Conservation (phyloP, 1,140 invertebrate species). For the Drosophila biarmipes region DNA sequence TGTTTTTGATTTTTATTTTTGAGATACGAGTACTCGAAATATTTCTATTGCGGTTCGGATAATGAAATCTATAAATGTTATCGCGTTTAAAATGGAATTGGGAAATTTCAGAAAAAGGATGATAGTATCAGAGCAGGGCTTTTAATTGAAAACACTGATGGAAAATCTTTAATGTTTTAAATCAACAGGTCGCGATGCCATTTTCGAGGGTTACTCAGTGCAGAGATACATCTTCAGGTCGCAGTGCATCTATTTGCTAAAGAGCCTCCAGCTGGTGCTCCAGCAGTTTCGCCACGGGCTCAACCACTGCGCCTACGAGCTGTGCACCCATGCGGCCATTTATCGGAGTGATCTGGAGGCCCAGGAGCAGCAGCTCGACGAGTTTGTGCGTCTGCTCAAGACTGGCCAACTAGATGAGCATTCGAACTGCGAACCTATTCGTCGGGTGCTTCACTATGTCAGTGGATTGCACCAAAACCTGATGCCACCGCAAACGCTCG, state of each 20-base stretch:
- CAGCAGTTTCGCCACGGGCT: slow-evolving; percentile 90
- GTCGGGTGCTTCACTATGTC: slow-evolving; percentile 94
- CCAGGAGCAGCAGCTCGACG: slow-evolving; percentile 96
- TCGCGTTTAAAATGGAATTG: too few relatives aligned
- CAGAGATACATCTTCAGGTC: slow-evolving; percentile 96
- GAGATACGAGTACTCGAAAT: too few relatives aligned
- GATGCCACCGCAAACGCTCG: slow-evolving; percentile 86
- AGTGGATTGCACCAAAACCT: slow-evolving; percentile 92
- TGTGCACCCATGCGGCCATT: slow-evolving; percentile 93
- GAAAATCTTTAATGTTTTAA: neutral
- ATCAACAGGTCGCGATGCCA: slow-evolving; percentile 85
- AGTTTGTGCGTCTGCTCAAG: slow-evolving; percentile 94
- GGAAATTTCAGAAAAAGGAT: too few relatives aligned
- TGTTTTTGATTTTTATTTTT: too few relatives aligned
- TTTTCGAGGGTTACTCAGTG: slow-evolving; percentile 93
- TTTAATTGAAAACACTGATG: neutral
- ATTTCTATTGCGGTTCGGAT: too few relatives aligned
- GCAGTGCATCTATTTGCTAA: slow-evolving; percentile 92
- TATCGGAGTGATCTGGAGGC: slow-evolving; percentile 94
- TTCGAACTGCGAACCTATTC: slow-evolving; percentile 92
- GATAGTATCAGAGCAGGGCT: too few relatives aligned
- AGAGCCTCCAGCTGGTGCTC: slow-evolving; percentile 90
- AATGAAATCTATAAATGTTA: too few relatives aligned
- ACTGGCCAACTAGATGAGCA: slow-evolving; percentile 96
- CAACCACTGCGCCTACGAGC: slow-evolving; percentile 92